A percentile compares a stretch with the other conserved stretches of the same genome.
These are phyloP conservation scores for Copidosoma aretas DNA, from an alignment of 2,888 invertebrate species.

Conservation along the genomic window DNA sequence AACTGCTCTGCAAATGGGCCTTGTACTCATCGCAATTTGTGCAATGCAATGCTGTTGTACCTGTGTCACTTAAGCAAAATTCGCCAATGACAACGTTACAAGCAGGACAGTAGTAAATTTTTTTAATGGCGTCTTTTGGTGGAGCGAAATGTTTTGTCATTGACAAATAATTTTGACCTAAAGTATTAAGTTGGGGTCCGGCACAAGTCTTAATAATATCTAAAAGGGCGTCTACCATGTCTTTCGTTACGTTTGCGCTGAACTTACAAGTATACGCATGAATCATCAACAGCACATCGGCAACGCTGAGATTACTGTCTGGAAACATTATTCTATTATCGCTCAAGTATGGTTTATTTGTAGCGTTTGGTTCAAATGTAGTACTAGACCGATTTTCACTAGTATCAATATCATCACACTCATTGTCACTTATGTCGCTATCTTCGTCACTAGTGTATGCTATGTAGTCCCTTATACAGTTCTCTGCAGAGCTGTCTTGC, in stretches of 20 bases:
- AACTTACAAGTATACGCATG: neutral
- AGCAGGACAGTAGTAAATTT: neutral
- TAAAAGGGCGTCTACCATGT: constrained; percentile 4
- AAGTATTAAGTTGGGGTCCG: constrained; percentile 19
- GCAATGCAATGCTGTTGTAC: neutral
- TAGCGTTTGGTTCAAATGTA: neutral
- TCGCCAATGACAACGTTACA: neutral
- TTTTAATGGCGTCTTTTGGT: neutral
- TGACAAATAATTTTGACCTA: constrained; percentile 4
- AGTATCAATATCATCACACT: neutral
- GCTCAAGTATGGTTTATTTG: neutral
- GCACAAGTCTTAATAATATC: constrained; percentile 23
- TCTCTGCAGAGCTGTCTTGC: neutral
- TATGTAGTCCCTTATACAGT: neutral
- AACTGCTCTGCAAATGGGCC: neutral
- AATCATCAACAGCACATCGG: constrained; percentile 23
- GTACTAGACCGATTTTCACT: neutral
- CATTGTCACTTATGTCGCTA: neutral
- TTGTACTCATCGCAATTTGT: neutral
- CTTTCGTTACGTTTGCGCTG: neutral
- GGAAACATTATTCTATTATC: constrained; percentile 22
- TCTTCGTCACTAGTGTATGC: too few species aligned
- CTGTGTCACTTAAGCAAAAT: neutral
- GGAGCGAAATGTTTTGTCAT: constrained; percentile 10
- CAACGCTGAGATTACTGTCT: constrained; percentile 15